Percentiles rank a stretch among this genome's conserved stretches.
Evolutionary conservation across 2,888 invertebrate species (phyloP).

Genomic region (Glaucopsyche alexis): DNA sequence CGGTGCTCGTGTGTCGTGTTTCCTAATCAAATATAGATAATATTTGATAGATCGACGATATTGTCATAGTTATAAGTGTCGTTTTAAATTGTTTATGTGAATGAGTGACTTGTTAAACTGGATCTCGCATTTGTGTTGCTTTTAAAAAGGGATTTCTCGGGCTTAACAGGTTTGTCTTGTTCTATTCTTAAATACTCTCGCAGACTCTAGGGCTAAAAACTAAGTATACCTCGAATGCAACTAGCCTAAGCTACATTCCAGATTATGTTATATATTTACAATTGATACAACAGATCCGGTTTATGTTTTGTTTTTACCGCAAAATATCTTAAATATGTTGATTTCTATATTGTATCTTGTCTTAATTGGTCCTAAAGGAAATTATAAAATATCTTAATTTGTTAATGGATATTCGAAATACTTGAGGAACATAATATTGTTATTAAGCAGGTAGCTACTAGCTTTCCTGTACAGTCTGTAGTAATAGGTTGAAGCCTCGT

Average conservation of each 20-base stretch:
- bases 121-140: not conserved
- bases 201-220: constrained; percentile 9
- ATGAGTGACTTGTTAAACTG: not conserved
- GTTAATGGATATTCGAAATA: too few relatives aligned
- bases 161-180: constrained; percentile 22
- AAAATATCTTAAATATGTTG: too few relatives aligned
- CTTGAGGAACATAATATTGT: too few relatives aligned
- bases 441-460: too few relatives aligned
- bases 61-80: not conserved
- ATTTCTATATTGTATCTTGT: too few relatives aligned
- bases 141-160: not conserved
- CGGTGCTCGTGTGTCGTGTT: not conserved
- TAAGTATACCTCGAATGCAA: not conserved
- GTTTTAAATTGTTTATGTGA: constrained; percentile 3
- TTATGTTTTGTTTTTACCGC: not conserved
- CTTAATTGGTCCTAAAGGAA: too few relatives aligned
- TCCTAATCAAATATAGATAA: not conserved
- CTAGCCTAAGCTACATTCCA: not conserved
- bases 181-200: constrained; percentile 9
- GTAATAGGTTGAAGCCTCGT: not conserved
- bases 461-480: too few relatives aligned
- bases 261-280: not conserved
- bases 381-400: too few relatives aligned
- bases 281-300: not conserved
- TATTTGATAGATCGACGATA: not conserved